A percentile compares a stretch with the other conserved stretches of the same genome.
Evolutionary conservation across 2,888 invertebrate genomes (phyloP).

Genomic region (Orchestes rusci): DNA sequence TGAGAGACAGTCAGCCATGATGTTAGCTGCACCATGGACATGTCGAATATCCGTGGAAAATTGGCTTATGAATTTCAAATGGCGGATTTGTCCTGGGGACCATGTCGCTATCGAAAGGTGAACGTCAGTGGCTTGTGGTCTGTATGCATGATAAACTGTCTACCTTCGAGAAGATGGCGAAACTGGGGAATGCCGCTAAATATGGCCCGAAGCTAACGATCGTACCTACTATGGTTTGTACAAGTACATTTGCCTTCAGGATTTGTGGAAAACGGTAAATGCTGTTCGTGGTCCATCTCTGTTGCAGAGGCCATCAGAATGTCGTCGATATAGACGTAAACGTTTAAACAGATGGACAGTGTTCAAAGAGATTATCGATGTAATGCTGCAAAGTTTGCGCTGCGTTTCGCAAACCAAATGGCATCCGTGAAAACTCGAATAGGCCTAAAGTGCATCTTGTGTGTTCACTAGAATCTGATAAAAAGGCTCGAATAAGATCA

Average conservation of each 20-base stretch:
- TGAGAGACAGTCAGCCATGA: too few relatives aligned
- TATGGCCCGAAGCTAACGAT: slow-evolving; percentile 1
- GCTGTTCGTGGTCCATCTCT: slow-evolving; percentile 8
- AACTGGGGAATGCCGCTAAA: slow-evolving; percentile 2
- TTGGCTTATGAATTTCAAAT: too few relatives aligned
- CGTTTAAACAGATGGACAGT: slow-evolving; percentile 7
- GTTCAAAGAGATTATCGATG: slow-evolving; percentile 12
- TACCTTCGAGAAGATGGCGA: slow-evolving; percentile 2
- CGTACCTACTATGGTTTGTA: slow-evolving; percentile 1
- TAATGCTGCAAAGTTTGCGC: slow-evolving; percentile 17
- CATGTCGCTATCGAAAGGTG: too few relatives aligned
- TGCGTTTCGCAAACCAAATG: slow-evolving; percentile 14
- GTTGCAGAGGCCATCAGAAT: slow-evolving; percentile 10
- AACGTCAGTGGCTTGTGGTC: slow-evolving; percentile 29
- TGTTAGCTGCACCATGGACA: too few relatives aligned
- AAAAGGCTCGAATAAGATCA: neutral
- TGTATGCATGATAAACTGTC: slow-evolving; percentile 29
- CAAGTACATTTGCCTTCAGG: slow-evolving; percentile 8
- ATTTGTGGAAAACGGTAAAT: neutral
- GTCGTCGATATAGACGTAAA: slow-evolving; percentile 14
- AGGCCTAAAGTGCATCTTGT: slow-evolving; percentile 8
- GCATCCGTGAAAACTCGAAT: slow-evolving; percentile 14
- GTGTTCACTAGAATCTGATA: neutral
- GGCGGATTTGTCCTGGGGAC: too few relatives aligned
- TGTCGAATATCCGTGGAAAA: too few relatives aligned